Conservation (phyloP, 2,888 invertebrate species). For the Rhamnusium bicolor region DNA sequence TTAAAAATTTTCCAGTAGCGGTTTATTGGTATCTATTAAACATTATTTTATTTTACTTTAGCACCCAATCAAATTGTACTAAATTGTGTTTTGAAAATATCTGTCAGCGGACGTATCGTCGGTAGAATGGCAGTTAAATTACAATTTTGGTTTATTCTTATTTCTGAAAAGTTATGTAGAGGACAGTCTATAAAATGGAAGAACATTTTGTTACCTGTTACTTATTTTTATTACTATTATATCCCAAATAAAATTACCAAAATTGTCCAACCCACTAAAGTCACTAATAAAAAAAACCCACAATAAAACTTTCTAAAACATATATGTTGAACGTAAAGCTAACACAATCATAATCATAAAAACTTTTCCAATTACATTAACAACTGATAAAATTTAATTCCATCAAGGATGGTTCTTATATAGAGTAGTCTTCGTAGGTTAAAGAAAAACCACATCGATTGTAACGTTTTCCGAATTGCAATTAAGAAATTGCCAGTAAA, state of each 20-base stretch:
- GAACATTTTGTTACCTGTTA: no score
- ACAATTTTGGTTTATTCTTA: no score
- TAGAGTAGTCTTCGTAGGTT: conserved; percentile 7
- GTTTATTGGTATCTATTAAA: no score
- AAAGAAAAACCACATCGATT: conserved; percentile 25
- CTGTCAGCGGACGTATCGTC: no score
- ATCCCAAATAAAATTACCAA: background rate
- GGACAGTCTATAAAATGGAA: no score
- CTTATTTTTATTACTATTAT: no score
- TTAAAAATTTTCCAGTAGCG: no score
- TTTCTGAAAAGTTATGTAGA: no score
- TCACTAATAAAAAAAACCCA: background rate
- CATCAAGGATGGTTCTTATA: conserved; percentile 2
- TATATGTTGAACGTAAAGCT: background rate
- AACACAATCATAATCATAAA: conserved; percentile 6
- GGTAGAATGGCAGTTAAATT: no score
- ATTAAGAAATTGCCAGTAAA: conserved; percentile 37
- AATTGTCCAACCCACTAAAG: background rate
- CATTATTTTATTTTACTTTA: no score
- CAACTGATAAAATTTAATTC: conserved; percentile 17
- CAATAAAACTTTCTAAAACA: background rate
- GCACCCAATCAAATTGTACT: no score
- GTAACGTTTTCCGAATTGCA: conserved; percentile 30
- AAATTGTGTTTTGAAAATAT: no score
- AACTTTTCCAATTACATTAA: conserved; percentile 31